phyloP scores from a whole-genome alignment of 23 tunicate species.

The Clavelina lepadiformis region DNA sequence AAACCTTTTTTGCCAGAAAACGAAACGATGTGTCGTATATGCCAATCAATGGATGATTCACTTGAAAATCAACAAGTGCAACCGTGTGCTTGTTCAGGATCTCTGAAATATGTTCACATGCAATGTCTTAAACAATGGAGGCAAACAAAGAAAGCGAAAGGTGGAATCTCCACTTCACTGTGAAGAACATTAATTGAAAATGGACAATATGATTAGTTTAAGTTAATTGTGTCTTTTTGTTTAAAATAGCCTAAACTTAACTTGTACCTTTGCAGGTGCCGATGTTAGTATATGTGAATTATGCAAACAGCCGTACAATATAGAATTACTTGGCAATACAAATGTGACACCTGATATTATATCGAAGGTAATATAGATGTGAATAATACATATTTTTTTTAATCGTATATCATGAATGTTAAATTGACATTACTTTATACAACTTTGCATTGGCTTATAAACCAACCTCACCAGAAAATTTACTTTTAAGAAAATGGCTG shows the following conservation, averaged over 20 bases:
- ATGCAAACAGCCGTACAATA: slow-evolving; percentile 61
- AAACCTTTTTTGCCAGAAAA: too few species aligned
- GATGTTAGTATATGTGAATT: slow-evolving; percentile 64
- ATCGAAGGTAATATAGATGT: slow-evolving; percentile 20
- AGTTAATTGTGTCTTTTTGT: too few species aligned
- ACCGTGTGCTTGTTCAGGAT: slow-evolving; percentile 75
- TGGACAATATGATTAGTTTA: neutral
- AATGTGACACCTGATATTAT: slow-evolving; percentile 53
- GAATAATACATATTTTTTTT: neutral
- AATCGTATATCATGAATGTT: too few species aligned
- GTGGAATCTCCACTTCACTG: slow-evolving; percentile 10
- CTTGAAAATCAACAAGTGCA: slow-evolving; percentile 65
- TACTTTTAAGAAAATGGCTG: too few species aligned
- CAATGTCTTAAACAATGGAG: slow-evolving; percentile 75
- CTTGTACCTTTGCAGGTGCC: slow-evolving; percentile 26
- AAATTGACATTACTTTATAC: too few species aligned
- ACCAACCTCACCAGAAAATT: too few species aligned
- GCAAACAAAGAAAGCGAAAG: slow-evolving; percentile 60
- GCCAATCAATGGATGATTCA: slow-evolving; percentile 82
- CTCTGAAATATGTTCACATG: slow-evolving; percentile 66
- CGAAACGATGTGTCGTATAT: slow-evolving; percentile 67
- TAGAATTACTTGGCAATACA: slow-evolving; percentile 49
- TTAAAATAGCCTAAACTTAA: too few species aligned
- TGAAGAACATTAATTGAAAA: neutral
- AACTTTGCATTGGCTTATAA: too few species aligned